These are phyloP conservation scores for Heptranchias perlo DNA, from an alignment of 2,113 vertebrate genomes.

Conservation along the genomic window DNA sequence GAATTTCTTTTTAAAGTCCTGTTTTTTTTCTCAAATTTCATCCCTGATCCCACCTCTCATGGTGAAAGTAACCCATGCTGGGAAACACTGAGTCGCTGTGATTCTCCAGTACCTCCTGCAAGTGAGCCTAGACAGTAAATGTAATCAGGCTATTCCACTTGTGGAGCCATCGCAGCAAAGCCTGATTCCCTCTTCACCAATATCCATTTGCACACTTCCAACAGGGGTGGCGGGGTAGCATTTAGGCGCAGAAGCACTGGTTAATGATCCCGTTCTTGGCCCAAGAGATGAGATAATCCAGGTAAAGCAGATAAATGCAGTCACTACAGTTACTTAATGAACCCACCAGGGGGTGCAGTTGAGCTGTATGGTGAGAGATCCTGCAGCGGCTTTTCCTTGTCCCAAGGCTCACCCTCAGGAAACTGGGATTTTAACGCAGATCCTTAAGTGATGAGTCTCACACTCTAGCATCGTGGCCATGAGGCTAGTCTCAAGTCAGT, in stretches of 20 bases:
- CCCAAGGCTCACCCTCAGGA: neutral
- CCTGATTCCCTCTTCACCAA: too few relatives aligned
- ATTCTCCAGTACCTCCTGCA: neutral
- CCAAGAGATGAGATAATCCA: neutral
- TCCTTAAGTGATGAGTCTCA: neutral
- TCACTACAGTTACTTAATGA: neutral
- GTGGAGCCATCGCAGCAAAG: neutral
- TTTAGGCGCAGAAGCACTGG: neutral
- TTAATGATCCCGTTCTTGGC: neutral
- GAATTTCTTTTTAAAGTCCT: neutral
- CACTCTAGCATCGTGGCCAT: neutral
- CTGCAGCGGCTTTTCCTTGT: too few relatives aligned
- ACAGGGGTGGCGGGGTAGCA: neutral
- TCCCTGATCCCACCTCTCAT: neutral
- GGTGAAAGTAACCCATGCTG: neutral
- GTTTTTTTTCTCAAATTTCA: neutral
- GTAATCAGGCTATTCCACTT: neutral
- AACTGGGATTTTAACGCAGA: neutral
- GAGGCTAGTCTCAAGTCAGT: neutral
- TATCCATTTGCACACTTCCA: neutral
- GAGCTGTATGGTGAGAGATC: neutral
- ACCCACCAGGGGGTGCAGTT: conserved; percentile 9
- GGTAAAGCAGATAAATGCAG: neutral
- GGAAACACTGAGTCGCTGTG: too few relatives aligned
- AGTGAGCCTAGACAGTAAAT: neutral